Conservation (phyloP, 2,888 invertebrate genomes). For the Cantharis nigra region DNA sequence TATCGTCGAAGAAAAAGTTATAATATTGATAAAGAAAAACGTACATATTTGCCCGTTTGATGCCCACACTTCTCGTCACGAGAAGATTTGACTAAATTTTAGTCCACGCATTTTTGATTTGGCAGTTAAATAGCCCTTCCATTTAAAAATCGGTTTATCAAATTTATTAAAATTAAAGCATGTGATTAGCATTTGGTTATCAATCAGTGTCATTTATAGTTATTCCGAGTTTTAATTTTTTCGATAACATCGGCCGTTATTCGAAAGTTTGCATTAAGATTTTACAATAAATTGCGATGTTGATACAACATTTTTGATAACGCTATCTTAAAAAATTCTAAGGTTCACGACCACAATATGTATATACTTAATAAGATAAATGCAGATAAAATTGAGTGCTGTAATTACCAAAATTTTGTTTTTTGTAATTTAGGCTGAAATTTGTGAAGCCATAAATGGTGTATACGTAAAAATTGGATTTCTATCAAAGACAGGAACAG, state of each 20-base stretch:
- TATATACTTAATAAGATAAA: not conserved
- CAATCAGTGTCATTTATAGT: not conserved
- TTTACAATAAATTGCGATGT: slow-evolving; percentile 17
- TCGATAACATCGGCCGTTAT: not conserved
- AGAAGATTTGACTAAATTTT: not conserved
- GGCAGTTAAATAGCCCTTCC: not conserved
- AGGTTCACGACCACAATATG: slow-evolving; percentile 16
- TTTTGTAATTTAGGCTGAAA: not conserved
- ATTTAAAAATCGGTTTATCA: not conserved
- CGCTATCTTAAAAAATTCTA: slow-evolving; percentile 22
- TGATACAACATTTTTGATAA: slow-evolving; percentile 19
- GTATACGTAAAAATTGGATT: too few species aligned
- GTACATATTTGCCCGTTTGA: too few species aligned
- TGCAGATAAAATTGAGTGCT: not conserved
- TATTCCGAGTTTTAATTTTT: not conserved
- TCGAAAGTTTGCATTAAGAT: not conserved
- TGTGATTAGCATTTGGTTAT: not conserved
- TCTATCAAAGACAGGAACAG: too few species aligned
- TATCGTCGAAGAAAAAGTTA: not conserved
- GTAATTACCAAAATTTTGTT: not conserved
- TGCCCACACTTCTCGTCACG: not conserved
- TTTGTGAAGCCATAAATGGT: too few species aligned
- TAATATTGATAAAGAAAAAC: not conserved
- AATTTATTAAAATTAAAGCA: not conserved
- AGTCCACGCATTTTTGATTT: not conserved